These are phyloP conservation scores for Sebastes oblongus DNA, from an alignment of 2,797 vertebrate genomes.

Conservation along the genomic window DNA sequence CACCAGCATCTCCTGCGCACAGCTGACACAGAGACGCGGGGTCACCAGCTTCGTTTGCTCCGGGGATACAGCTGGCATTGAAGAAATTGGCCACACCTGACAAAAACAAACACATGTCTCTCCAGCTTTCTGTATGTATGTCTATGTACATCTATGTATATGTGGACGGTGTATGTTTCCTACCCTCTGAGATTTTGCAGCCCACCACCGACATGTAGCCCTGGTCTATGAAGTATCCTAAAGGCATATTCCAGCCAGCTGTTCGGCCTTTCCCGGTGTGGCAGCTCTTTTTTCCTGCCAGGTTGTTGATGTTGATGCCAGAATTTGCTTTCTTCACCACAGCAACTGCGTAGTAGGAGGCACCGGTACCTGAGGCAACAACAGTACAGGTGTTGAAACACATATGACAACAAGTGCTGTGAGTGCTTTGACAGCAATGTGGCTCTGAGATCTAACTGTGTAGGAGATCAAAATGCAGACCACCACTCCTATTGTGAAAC, in stretches of 20 bases:
- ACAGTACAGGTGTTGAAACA: background rate
- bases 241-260: conserved; percentile 91
- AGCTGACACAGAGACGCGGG: conserved; percentile 85
- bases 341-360: conserved; percentile 89
- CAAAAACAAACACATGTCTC: background rate
- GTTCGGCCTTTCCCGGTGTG: conserved; percentile 92
- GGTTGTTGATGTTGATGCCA: conserved; percentile 83
- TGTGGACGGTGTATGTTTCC: background rate
- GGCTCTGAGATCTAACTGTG: background rate
- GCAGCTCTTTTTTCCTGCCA: conserved; percentile 87
- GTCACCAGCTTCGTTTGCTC: conserved; percentile 73
- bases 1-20: conserved; percentile 81
- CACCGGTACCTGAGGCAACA: conserved; percentile 67
- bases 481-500: background rate
- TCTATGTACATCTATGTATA: background rate
- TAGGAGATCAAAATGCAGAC: conserved; percentile 16
- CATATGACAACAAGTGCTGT: background rate
- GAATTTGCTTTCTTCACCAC: conserved; percentile 84
- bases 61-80: conserved; percentile 90
- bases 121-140: background rate
- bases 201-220: conserved; percentile 90
- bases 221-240: conserved; percentile 89
- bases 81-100: conserved; percentile 91
- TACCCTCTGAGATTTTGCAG: conserved; percentile 87
- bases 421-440: background rate